Percentiles rank a stretch among this genome's conserved stretches.
Conservation (phyloP, 2,797 vertebrate genomes). For the Parauchenoglanis ngamensis region DNA sequence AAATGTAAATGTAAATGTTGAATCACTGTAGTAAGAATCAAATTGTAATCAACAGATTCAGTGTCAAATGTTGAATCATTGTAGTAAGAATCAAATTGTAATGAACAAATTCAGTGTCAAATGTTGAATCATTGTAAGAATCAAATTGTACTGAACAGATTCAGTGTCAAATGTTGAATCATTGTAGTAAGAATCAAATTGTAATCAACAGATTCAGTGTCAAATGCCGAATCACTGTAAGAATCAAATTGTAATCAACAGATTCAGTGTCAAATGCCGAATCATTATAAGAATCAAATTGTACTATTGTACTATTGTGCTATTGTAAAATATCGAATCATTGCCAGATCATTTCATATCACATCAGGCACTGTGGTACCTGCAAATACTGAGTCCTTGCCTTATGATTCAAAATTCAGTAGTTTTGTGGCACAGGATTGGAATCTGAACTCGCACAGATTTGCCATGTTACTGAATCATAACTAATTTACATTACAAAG, state of each 20-base stretch:
- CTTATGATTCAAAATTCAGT: background rate
- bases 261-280: too few species aligned
- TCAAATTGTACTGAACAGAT: background rate
- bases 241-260: background rate
- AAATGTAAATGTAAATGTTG: too few species aligned
- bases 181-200: background rate
- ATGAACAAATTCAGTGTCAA: background rate
- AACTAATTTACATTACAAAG: background rate
- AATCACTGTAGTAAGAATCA: too few species aligned
- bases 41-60: background rate
- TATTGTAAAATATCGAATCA: too few species aligned
- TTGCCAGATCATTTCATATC: too few species aligned
- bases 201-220: too few species aligned
- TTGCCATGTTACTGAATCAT: too few species aligned
- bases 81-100: background rate
- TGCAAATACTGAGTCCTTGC: background rate
- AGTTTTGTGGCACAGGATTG: background rate
- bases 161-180: background rate
- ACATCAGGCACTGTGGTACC: too few species aligned
- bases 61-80: background rate
- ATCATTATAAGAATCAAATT: background rate
- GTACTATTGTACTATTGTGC: too few species aligned
- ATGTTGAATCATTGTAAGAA: background rate
- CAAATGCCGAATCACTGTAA: background rate
- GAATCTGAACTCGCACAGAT: background rate